These are phyloP conservation scores for Yponomeuta evonymella DNA, from an alignment of 2,888 invertebrate species.

Conservation along the genomic window DNA sequence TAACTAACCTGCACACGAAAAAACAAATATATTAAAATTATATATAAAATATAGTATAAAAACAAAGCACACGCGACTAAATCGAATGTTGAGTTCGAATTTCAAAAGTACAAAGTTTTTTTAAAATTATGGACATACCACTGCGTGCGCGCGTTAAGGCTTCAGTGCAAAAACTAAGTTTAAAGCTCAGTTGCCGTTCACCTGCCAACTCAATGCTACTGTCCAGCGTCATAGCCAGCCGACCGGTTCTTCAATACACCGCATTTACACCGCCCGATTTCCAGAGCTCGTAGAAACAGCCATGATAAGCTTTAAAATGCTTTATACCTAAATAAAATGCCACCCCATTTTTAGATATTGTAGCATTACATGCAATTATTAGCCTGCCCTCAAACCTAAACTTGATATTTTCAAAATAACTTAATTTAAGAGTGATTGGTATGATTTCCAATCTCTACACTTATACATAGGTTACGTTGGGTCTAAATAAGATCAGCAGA, in stretches of 20 bases:
- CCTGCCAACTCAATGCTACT: slow-evolving; percentile 16
- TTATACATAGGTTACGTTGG: neutral
- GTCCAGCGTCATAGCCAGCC: neutral
- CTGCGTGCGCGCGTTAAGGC: slow-evolving; percentile 32
- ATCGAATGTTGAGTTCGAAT: neutral
- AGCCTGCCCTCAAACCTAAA: no score
- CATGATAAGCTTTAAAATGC: neutral
- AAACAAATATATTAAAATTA: neutral
- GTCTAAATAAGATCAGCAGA: neutral
- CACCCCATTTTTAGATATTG: no score
- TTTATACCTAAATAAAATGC: no score
- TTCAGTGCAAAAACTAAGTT: slow-evolving; percentile 30
- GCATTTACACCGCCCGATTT: slow-evolving; percentile 6
- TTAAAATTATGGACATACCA: slow-evolving; percentile 10
- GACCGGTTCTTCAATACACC: neutral
- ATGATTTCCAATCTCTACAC: neutral
- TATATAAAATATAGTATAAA: slow-evolving; percentile 4
- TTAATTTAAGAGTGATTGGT: no score
- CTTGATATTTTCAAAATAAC: no score
- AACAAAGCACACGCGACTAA: neutral
- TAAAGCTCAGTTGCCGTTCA: slow-evolving; percentile 28
- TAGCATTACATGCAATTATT: no score
- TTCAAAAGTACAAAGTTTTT: no score
- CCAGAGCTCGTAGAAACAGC: neutral
- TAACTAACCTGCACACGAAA: neutral